Percentiles rank a stretch among this genome's conserved stretches.
Conservation (phyloP, 2,113 vertebrate species). For the Alligator sinensis region DNA sequence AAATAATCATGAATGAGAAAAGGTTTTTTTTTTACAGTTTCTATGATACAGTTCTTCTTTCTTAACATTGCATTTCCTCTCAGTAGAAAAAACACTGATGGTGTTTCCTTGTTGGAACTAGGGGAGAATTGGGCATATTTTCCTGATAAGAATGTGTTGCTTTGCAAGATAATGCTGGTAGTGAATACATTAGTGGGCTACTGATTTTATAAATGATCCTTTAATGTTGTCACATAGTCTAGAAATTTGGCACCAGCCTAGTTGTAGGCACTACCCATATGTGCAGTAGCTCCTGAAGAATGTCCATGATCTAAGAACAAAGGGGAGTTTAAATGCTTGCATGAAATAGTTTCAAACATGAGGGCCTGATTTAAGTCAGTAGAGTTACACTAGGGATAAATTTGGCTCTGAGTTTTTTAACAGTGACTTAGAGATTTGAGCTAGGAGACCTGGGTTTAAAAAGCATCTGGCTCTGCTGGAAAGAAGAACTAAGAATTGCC, state of each 20-base stretch:
- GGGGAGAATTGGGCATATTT: not conserved
- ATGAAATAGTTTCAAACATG: not conserved
- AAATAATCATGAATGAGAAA: not conserved
- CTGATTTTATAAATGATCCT: slow-evolving; percentile 58
- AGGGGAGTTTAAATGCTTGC: slow-evolving; percentile 6
- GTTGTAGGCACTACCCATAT: slow-evolving; percentile 15
- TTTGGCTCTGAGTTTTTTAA: slow-evolving; percentile 33
- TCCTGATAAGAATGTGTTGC: slow-evolving; percentile 22
- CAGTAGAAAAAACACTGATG: not conserved
- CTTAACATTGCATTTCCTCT: not conserved
- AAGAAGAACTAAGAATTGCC: slow-evolving; percentile 27
- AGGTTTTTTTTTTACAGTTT: slow-evolving; percentile 1
- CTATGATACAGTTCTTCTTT: not conserved
- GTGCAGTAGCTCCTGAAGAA: not conserved
- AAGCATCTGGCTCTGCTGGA: slow-evolving; percentile 37
- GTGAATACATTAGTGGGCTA: slow-evolving; percentile 27
- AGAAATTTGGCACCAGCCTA: slow-evolving; percentile 35
- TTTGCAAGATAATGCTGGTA: slow-evolving; percentile 52
- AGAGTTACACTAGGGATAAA: not conserved
- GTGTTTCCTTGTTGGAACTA: not conserved
- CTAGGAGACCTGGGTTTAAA: slow-evolving; percentile 6
- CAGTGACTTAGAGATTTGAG: slow-evolving; percentile 2
- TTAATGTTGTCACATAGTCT: slow-evolving; percentile 36
- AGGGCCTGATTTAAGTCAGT: not conserved
- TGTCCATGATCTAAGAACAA: slow-evolving; percentile 1